These are phyloP conservation scores for Antheraea mylitta DNA, from an alignment of 1,140 invertebrate species.

Conservation along the genomic window DNA sequence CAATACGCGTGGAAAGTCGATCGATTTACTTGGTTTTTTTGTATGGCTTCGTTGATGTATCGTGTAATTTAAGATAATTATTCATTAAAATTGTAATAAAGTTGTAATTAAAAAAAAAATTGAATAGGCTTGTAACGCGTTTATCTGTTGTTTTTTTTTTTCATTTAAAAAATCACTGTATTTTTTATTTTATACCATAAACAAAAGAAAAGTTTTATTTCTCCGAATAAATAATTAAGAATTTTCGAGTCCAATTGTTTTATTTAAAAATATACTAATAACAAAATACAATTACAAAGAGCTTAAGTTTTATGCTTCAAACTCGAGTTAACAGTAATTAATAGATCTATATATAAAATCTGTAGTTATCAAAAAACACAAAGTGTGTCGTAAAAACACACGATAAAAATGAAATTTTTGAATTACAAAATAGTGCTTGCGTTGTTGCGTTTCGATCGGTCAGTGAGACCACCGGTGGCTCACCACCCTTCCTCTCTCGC, in stretches of 20 bases:
- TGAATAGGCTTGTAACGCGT: conserved; percentile 62
- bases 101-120: conserved; percentile 63
- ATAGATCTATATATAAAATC: no score
- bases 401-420: no score
- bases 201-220: conserved; percentile 57
- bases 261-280: not conserved
- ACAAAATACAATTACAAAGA: no score
- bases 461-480: no score
- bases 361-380: no score
- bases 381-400: no score
- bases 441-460: no score
- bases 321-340: no score
- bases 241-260: conserved; percentile 45
- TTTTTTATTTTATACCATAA: conserved; percentile 52
- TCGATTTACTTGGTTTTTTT: conserved; percentile 36
- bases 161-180: conserved; percentile 32
- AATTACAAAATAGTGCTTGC: no score
- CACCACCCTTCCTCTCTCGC: no score
- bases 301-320: no score
- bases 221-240: conserved; percentile 74
- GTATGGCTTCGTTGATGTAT: conserved; percentile 64
- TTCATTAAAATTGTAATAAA: conserved; percentile 69
- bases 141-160: conserved; percentile 63
- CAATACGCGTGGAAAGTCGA: conserved; percentile 66
- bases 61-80: conserved; percentile 61